These are phyloP conservation scores for Lophura swinhoii DNA, from an alignment of 2,797 vertebrate genomes.

Conservation along the genomic window DNA sequence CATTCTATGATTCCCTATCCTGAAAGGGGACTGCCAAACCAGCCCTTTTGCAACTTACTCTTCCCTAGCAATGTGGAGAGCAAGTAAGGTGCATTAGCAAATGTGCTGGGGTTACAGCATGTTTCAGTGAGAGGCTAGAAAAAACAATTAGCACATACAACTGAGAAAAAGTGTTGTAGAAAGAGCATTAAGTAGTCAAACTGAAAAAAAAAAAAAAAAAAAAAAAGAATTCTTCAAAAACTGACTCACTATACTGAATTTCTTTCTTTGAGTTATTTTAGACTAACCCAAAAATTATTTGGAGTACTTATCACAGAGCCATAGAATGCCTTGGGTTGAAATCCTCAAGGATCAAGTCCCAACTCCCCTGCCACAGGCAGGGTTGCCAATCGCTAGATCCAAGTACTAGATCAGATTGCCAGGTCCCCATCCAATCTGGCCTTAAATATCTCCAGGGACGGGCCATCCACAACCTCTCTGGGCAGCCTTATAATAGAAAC, in stretches of 20 bases:
- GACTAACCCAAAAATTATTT: background rate
- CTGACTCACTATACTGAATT: background rate
- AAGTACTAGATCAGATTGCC: too few species aligned
- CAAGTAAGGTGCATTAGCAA: accelerated
- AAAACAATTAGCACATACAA: background rate
- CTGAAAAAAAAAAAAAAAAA: background rate
- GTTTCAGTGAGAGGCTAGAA: background rate
- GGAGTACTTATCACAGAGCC: background rate
- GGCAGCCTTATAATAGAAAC: background rate
- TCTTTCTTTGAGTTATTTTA: background rate
- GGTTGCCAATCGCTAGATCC: too few species aligned
- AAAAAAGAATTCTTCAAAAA: background rate
- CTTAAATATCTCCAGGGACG: too few species aligned
- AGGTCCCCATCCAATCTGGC: too few species aligned
- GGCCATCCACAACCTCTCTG: too few species aligned
- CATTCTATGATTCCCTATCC: background rate
- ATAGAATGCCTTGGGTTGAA: too few species aligned
- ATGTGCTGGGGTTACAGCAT: background rate
- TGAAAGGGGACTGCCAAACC: background rate
- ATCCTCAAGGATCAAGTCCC: too few species aligned
- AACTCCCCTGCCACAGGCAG: too few species aligned
- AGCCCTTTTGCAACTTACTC: background rate
- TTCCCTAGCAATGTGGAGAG: too few species aligned
- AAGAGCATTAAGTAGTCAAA: background rate
- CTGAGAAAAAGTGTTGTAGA: background rate